Conservation (phyloP, 35 echinoderm and acorn worm species). For the Patiria miniata region DNA sequence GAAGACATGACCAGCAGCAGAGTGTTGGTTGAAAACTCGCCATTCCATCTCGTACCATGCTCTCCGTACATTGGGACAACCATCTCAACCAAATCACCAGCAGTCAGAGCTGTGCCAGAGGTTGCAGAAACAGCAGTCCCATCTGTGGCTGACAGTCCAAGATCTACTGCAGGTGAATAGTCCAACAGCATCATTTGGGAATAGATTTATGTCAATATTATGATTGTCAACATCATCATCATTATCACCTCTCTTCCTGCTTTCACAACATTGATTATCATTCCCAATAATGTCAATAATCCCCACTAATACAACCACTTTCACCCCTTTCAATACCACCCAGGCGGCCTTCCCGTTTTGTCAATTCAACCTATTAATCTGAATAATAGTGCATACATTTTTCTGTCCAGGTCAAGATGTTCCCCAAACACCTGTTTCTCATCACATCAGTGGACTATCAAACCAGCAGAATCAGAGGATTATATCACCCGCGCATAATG, state of each 20-base stretch:
- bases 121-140: neutral
- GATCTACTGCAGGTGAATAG: neutral
- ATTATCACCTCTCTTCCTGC: too few species aligned
- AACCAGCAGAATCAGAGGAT: neutral
- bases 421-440: neutral
- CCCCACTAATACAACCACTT: too few species aligned
- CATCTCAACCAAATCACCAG: constrained; percentile 6
- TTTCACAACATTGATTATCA: too few species aligned
- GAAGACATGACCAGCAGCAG: neutral
- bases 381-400: neutral
- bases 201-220: too few species aligned
- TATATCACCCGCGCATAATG: neutral
- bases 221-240: too few species aligned
- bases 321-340: too few species aligned
- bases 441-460: neutral
- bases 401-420: neutral
- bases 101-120: constrained; percentile 1
- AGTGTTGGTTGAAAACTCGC: constrained; percentile 25
- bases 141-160: neutral
- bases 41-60: constrained; percentile 68
- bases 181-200: neutral
- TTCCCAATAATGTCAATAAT: too few species aligned
- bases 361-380: too few species aligned
- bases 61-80: constrained; percentile 43
- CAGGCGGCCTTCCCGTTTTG: too few species aligned